Conservation (phyloP, 30 jellyfish, hydroid and myxozoan species). For the Chrysaora quinquecirrha region DNA sequence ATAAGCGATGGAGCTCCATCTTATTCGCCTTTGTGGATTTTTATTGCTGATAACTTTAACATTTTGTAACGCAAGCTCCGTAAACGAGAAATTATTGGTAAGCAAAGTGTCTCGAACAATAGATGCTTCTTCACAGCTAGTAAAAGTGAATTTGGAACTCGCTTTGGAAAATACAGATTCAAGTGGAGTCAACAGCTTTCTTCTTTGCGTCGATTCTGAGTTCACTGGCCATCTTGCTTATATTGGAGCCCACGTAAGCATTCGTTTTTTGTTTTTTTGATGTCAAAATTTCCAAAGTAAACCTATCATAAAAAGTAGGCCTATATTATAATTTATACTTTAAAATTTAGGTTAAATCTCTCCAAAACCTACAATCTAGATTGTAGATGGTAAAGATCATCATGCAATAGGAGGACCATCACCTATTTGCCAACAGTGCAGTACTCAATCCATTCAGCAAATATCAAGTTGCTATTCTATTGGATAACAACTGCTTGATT, state of each 20-base stretch:
- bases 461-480: too few relatives aligned
- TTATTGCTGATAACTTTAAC: constrained; percentile 30
- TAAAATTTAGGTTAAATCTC: too few relatives aligned
- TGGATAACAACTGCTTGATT: too few relatives aligned
- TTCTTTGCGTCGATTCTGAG: constrained; percentile 66
- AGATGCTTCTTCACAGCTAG: constrained; percentile 84
- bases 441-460: too few relatives aligned
- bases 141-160: constrained; percentile 64
- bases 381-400: too few relatives aligned
- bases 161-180: constrained; percentile 73
- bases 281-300: too few relatives aligned
- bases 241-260: constrained; percentile 79
- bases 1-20: constrained; percentile 18
- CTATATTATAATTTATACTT: too few relatives aligned
- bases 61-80: constrained; percentile 17
- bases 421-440: too few relatives aligned
- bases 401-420: too few relatives aligned
- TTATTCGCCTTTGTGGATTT: constrained; percentile 3
- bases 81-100: constrained; percentile 62
- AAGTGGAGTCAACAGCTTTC: constrained; percentile 32
- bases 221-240: constrained; percentile 57
- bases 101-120: constrained; percentile 81
- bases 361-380: too few relatives aligned
- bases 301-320: too few relatives aligned
- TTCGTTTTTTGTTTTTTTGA: neutral